Base-by-base conservation (phyloP, 23 tunicate genomes). In the Botrylloides violaceus region DNA sequence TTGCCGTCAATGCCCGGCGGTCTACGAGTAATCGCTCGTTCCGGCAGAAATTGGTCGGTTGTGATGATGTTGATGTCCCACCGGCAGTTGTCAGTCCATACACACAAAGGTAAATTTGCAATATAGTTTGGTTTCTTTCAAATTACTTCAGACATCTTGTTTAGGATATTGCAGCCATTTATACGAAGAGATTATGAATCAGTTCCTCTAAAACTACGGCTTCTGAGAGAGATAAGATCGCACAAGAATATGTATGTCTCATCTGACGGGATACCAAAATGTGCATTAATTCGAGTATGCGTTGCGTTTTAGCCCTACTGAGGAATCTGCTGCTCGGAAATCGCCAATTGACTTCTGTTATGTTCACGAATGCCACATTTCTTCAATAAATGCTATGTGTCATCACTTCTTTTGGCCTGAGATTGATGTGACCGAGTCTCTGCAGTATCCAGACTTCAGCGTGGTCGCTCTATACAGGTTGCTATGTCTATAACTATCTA, bases 401-500 rank as follows among this genome's bases (percentile, higher is more conserved):
- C 65, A 77, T 4, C 83, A 88, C 38, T 88, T 88, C 72, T 88
- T 88, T 65, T 81, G 88, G 88, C 96, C 87, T 2, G 88, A 82
- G 19, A 71, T 81, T 7, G 88, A 88, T 48, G 61, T 88, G 4
- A 76, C 88, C 24, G 96, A 88, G 48, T 76, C 81, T 48, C 64
- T 88, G 63, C 88, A 88, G 65, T 88, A 81, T 30, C 96, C 96
- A 19, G 96, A 88, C 64, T 88, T 81, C 68, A 88, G 88, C 43
- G 87, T 88, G n/a, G 88, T 88, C 32, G 96, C 96, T 31, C 58
- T 82, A 22, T 88, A 88, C 47, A 81, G 71, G 94, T 85, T 30
- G 5, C 4, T 64, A 5, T 64, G 47, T 23, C 3, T 64, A 6
- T 3, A 4, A 3, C 4, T 4, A 23, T 64, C 5, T 30, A n/a